Conservation (phyloP, 2,888 invertebrate genomes). For the Ecliptopera silaceata region DNA sequence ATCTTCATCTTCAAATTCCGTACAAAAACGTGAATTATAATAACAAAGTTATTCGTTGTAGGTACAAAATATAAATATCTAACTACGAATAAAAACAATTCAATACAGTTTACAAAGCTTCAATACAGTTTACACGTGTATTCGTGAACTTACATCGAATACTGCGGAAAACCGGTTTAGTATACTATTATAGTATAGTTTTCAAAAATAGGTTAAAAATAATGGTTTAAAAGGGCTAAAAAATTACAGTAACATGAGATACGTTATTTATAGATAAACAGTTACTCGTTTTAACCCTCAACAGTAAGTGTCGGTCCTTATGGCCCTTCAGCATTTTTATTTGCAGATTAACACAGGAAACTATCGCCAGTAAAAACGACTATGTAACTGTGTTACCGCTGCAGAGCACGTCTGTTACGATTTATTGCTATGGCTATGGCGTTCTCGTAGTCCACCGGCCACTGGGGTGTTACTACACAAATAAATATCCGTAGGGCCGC, state of each 20-base stretch:
- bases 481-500: constrained; percentile 68
- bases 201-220: background rate
- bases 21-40: too few relatives aligned
- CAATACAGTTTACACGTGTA: too few relatives aligned
- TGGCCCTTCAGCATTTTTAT: constrained; percentile 41
- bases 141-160: background rate
- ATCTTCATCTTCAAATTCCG: too few relatives aligned
- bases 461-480: constrained; percentile 65
- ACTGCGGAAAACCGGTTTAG: too few relatives aligned
- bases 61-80: too few relatives aligned
- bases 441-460: constrained; percentile 62
- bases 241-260: constrained; percentile 17
- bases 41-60: too few relatives aligned
- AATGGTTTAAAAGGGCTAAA: constrained; percentile 4
- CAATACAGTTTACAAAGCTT: too few relatives aligned
- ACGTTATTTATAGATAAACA: constrained; percentile 24
- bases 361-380: constrained; percentile 64
- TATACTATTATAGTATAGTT: too few relatives aligned
- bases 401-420: constrained; percentile 60
- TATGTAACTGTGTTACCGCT: constrained; percentile 46
- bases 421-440: constrained; percentile 69
- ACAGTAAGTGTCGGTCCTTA: constrained; percentile 31
- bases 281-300: constrained; percentile 34
- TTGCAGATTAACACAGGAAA: constrained; percentile 58
- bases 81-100: too few relatives aligned